Evolutionary conservation across 2,797 vertebrate genomes (phyloP), one percentile per base, ranked within the genome.

Genomic region (Typhlichthys eigenmanni): DNA sequence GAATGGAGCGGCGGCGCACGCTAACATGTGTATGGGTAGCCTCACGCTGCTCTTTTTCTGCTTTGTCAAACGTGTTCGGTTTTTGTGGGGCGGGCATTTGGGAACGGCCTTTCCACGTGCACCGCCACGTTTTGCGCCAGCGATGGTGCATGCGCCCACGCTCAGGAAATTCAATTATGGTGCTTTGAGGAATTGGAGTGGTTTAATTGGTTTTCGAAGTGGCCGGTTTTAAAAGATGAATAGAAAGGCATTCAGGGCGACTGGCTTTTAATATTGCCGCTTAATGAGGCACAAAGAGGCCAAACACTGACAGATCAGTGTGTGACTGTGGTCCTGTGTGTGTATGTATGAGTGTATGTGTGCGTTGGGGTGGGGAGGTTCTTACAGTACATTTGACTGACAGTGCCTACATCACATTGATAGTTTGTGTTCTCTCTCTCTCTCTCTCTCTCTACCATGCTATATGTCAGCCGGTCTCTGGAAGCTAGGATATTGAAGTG

Each of bases 181-280:
- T 78, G 83, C 86, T 89, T 86, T 90, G 89, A 92, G 83, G 86
- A 91, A 91, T 91, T 85, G 85, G 84, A 90, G 87, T 72, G 81
- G 68, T 90, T 91, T 91, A 92, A 93, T 92, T 93, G 90, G 84
- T 92, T 93, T 93, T 92, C 86, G 91, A 91, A 92, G 89, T 92
- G 89, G 86, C 76, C 80, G 63, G 72, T 88, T 93, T 85, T 77
- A 81, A 68, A 81, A 89, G 84, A 89, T 88, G 86, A 90, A 88
- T 88, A 81, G 89, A 72, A 77, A 51, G 60, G 81, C 77, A 89
- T 83, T 87, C 81, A 68, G 72, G 77, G 68, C 69, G 79, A 86
- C 72, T 67, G 34, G 85, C 89, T 89, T 91, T 91, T 91, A 91
- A 91, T 93, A 90, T 88, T 83, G 75, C 76, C 78, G 83, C 82